Base-by-base conservation (phyloP, 2,797 vertebrate genomes). In the Tragopan temminckii region DNA sequence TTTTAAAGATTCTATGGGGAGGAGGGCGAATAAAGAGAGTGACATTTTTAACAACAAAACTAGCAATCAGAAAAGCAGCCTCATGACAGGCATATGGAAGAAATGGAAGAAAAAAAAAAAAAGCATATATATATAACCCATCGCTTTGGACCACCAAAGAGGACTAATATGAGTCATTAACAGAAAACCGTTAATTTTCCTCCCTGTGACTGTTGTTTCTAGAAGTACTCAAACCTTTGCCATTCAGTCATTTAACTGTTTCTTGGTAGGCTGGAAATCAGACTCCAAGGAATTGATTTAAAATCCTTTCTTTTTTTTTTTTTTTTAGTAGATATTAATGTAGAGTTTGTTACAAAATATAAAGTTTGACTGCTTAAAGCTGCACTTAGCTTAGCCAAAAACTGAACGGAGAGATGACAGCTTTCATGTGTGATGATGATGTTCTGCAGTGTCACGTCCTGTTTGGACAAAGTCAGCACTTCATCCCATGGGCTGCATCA, bases 21-120 rank as follows among this genome's bases (percentile, higher is more conserved):
- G 94, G 93, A 96, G 96, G 97, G 85, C 0, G 20, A 94, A 95
- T 96, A 97, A 88, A 94, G 90, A 97, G 95, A 97, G 97, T 98
- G 98, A 98, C 98, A 98, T 98, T 98, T 98, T 97, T 96, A 98
- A 98, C 98, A 98, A 98, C 97, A 98, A 98, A 98, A 98, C 98
- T 96, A 98, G 97, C 97, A 98, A 98, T 98, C 98, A 98, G 97
- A 97, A 97, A 97, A 93, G 95, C 97, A 97, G 95, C 97, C 91
- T 91, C 66, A 92, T 98, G 97, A 98, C 97, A 98, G 95, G 96
- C 96, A 97, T 94, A 97, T 97, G 97, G 98, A 98, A 97, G 97
- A 97, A 98, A 97, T 96, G 93, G 95, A 88, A 55, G 70, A 96
- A 96, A 96, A 97, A 97, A 95, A 96, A 96, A 93, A 4, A 20